A percentile compares a stretch with the other conserved stretches of the same genome.
Conservation (phyloP, 2,113 vertebrate genomes). For the Aphyosemion australe region DNA sequence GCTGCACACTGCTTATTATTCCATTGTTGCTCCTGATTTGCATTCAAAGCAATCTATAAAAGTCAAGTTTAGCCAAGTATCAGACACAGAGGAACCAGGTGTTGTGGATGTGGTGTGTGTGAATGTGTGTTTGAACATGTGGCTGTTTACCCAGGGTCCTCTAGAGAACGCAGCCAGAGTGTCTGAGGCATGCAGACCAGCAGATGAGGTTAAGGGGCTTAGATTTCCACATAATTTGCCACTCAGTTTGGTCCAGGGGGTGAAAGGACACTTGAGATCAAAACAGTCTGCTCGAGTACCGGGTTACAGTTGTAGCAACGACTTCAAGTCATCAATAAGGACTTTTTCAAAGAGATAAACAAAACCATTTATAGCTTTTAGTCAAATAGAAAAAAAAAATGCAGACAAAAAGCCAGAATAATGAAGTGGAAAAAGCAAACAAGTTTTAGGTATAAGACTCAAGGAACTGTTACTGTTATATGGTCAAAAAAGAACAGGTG, state of each 20-base stretch:
- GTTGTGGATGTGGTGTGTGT: slow-evolving; percentile 11
- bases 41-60: neutral
- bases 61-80: slow-evolving; percentile 27
- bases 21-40: neutral
- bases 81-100: slow-evolving; percentile 33
- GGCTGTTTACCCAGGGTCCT: slow-evolving; percentile 58
- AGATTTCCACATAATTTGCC: slow-evolving; percentile 57
- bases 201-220: slow-evolving; percentile 61
- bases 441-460: too few species aligned
- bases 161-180: slow-evolving; percentile 64
- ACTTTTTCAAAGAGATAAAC: neutral
- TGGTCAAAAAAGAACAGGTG: too few species aligned
- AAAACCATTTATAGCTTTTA: neutral
- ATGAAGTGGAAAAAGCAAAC: too few species aligned
- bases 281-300: slow-evolving; percentile 37
- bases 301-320: slow-evolving; percentile 29
- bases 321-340: too few species aligned
- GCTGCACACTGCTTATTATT: slow-evolving; percentile 6
- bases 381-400: too few species aligned
- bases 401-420: too few species aligned
- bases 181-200: slow-evolving; percentile 53
- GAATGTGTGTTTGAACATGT: slow-evolving; percentile 16
- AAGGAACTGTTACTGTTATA: too few species aligned
- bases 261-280: slow-evolving; percentile 41
- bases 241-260: slow-evolving; percentile 42